Evolutionary conservation across 1,140 invertebrate genomes (phyloP), one percentile per base, ranked within the genome.

Genomic region (Nylanderia fulva): DNA sequence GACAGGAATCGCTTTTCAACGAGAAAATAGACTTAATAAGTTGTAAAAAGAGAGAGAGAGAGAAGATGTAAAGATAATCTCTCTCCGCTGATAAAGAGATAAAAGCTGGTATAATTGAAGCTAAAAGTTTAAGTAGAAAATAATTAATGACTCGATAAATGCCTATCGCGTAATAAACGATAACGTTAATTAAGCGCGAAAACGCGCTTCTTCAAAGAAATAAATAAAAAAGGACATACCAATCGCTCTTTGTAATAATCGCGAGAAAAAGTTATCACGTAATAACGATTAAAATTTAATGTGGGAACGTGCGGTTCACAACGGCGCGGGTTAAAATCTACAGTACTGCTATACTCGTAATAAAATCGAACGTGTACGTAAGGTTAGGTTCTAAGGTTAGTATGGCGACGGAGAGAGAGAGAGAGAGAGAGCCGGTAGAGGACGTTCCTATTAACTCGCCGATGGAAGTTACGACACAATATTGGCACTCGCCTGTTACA

Each of bases 391-490:
- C 52, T 58, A 58, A 58, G 77, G 77, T 82, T 71, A 82, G 77
- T 82, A 39, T 82, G 77, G 77, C 77, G 64, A 39, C 42, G 66
- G 42, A 66, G 63, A n/a, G n/a, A n/a, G n/a, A n/a, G n/a, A n/a
- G n/a, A n/a, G n/a, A n/a, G n/a, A n/a, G 33, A 66, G n/a, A 82
- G 75, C 63, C 24, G 33, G 45, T 68, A 68, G n/a, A n/a, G 77
- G 66, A 71, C 66, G 77, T 82, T 72, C 77, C 77, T 82, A 72
- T 82, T 82, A 82, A 82, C 66, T 82, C 77, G 52, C 24, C 66
- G 52, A n/a, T 82, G n/a, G 77, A 71, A 82, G 77, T 82, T 82
- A 82, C 66, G 77, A 82, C 77, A 72, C 54, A 66, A 82, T 75
- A 84, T 74, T 75, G 82, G 82, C 82, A 84, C 58, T 84, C 71